These are phyloP conservation scores for Petromus typicus DNA, from an alignment of 2,113 vertebrate species.

Conservation along the genomic window DNA sequence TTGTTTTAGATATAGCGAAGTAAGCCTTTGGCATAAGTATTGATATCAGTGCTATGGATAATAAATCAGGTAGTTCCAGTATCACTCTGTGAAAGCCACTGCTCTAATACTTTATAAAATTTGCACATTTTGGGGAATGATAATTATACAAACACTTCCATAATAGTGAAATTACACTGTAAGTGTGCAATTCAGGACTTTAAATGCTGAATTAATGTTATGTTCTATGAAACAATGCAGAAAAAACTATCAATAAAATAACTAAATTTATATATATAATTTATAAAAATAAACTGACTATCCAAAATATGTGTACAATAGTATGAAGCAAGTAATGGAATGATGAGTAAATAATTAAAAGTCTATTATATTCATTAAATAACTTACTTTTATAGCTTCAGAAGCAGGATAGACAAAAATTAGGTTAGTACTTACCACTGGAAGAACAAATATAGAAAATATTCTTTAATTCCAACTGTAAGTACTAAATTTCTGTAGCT, in stretches of 20 bases:
- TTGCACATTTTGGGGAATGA: not conserved
- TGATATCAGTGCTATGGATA: not conserved
- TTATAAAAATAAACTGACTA: not conserved
- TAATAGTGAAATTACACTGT: not conserved
- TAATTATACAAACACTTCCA: not conserved
- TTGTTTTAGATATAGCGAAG: not conserved
- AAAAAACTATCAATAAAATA: not conserved
- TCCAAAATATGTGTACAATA: not conserved
- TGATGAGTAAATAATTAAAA: not conserved
- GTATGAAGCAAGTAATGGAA: not conserved
- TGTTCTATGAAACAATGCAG: not conserved
- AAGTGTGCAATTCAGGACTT: not conserved
- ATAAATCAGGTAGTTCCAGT: not conserved
- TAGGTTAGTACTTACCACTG: not conserved
- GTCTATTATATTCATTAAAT: not conserved
- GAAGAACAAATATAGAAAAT: not conserved
- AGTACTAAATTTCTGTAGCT: not conserved
- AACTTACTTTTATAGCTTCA: not conserved
- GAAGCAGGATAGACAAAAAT: not conserved
- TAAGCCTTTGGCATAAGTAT: not conserved
- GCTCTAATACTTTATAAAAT: not conserved
- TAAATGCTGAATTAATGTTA: not conserved
- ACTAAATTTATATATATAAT: not conserved
- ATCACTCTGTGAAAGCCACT: not conserved
- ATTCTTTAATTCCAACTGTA: not conserved